Base-by-base conservation (phyloP, 2,113 vertebrate species). In the Orthonyx spaldingii region DNA sequence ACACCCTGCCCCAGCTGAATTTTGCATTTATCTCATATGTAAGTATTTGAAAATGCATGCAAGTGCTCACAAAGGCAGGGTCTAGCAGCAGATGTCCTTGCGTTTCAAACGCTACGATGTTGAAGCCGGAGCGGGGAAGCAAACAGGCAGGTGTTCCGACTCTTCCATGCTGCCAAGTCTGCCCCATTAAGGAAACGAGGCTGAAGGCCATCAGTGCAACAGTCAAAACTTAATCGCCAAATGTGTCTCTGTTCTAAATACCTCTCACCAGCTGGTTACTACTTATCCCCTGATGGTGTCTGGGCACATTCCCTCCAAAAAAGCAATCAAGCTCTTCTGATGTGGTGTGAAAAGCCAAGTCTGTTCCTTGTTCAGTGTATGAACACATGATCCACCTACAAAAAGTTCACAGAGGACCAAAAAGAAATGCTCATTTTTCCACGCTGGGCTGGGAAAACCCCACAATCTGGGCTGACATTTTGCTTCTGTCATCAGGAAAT, bases 211-310 rank as follows among this genome's bases (percentile, higher is more conserved):
- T 76, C 69, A 60, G 22, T 18, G 78, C 75, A 91, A 79, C 77
- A 89, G 76, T 93, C 87, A 85, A 85, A 94, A 61, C 75, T 84
- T 89, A 49, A 96, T 69, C 4, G 27, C 90, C 79, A 90, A 94
- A 90, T 15, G 42, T 10, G 52, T 33, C 42, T 93, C 85, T 56
- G 46, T 2, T 70, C 95, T 86, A 94, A 96, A 90, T 88, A 93
- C 23, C 76, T 91, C 71, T 94, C 85, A 88, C 88, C 94, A 96
- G 93, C 92, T 94, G 92, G 64, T 84, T 93, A 39, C 82, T 80
- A 74, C 68, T 96, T 81, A 81, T 88, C 30, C 30, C 76, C 76
- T 94, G 60, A 92, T 84, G 79, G 76, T 81, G 79, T 56, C 93
- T 81, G 87, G 82, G 85, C 87, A 84, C 6, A 3, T 19, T 70